Conservation (phyloP, 2,113 vertebrate genomes). For the Corythornis madagascariensis region DNA sequence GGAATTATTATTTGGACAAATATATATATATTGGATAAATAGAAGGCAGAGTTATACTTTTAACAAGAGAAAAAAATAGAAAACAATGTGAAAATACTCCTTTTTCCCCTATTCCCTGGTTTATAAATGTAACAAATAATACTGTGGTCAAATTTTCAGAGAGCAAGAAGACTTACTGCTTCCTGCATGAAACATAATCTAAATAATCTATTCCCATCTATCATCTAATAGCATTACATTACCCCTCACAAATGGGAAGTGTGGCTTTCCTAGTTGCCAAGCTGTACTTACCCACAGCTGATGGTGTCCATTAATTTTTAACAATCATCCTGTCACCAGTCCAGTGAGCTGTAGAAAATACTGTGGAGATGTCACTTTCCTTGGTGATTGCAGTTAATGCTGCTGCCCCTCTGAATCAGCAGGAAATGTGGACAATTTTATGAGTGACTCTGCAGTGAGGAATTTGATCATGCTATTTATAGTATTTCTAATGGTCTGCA, state of each 20-base stretch:
- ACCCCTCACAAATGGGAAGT: not conserved
- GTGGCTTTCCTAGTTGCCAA: not conserved
- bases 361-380: constrained; percentile 20
- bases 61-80: not conserved
- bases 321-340: constrained; percentile 14
- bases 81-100: not conserved
- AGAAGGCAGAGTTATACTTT: not conserved
- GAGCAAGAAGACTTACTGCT: not conserved
- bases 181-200: not conserved
- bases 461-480: constrained; percentile 52
- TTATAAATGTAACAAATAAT: not conserved
- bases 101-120: not conserved
- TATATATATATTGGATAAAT: not conserved
- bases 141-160: not conserved
- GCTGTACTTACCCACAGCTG: constrained; percentile 9
- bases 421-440: constrained; percentile 40
- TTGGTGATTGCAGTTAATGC: constrained; percentile 33
- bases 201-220: not conserved
- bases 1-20: not conserved
- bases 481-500: constrained; percentile 38
- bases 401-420: constrained; percentile 36
- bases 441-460: constrained; percentile 46
- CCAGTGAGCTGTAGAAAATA: constrained; percentile 42
- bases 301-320: constrained; percentile 53
- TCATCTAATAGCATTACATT: not conserved